Evolutionary conservation across 2,797 vertebrate species (phyloP).

Genomic region (Crypturellus tataupa): DNA sequence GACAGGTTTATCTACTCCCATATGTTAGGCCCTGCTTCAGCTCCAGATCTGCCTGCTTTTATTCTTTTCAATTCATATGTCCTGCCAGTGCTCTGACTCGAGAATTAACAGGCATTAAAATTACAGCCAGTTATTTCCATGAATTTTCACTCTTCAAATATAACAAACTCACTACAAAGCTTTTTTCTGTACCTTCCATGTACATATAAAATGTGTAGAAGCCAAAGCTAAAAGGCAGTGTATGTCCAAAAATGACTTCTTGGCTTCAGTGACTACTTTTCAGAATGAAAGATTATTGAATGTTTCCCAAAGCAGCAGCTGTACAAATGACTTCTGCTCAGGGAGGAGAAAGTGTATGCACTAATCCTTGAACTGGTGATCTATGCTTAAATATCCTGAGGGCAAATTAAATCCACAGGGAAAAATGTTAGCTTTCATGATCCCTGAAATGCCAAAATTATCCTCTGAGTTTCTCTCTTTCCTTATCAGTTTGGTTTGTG

Average conservation of each 20-base stretch:
- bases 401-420: not conserved
- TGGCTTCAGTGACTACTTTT: constrained; percentile 19
- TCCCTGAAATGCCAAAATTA: not conserved
- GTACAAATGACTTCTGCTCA: not conserved
- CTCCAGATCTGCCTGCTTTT: not conserved
- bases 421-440: not conserved
- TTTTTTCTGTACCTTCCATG: not conserved
- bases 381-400: not conserved
- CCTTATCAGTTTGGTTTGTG: not conserved
- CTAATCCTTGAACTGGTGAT: not conserved
- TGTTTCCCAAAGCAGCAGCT: not conserved
- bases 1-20: constrained; percentile 59
- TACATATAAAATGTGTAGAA: not conserved
- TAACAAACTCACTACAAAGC: not conserved
- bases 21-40: constrained; percentile 39
- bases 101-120: constrained; percentile 21
- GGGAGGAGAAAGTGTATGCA: not conserved
- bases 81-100: not conserved
- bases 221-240: not conserved
- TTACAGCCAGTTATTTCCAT: not conserved
- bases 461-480: not conserved
- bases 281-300: constrained; percentile 38
- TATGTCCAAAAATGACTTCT: constrained; percentile 1
- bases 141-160: not conserved
- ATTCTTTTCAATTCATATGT: constrained; percentile 31